Conservation (phyloP, 64 coral and sea anemone species). For the Dendrophyllia cribrosa region DNA sequence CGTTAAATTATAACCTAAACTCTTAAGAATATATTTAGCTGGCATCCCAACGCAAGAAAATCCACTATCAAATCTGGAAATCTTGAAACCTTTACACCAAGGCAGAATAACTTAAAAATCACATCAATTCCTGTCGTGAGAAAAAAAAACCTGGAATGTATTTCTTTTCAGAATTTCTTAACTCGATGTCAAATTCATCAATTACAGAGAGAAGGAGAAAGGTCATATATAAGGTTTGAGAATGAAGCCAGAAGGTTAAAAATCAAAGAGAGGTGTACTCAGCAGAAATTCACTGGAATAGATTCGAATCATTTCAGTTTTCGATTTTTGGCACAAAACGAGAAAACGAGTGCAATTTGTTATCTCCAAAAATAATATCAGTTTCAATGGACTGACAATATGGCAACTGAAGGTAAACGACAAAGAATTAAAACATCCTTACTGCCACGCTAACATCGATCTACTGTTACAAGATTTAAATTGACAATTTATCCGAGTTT, state of each 20-base stretch:
- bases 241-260: neutral
- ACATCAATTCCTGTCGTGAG: neutral
- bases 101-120: neutral
- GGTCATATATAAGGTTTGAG: neutral
- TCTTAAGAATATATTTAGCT: neutral
- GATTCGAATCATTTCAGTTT: neutral
- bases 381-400: neutral
- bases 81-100: neutral
- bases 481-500: neutral
- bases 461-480: slow-evolving; percentile 2
- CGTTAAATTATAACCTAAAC: neutral
- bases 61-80: neutral
- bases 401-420: neutral
- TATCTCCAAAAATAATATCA: neutral
- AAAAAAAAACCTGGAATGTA: neutral
- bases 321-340: neutral
- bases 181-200: neutral
- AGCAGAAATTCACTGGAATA: neutral
- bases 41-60: neutral
- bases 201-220: neutral
- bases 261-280: neutral
- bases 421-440: neutral
- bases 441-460: neutral
- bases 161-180: neutral
- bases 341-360: slow-evolving; percentile 13